Percentiles rank a stretch among this genome's conserved stretches.
These are phyloP conservation scores for Amphipoea lucens DNA, from an alignment of 2,888 invertebrate species.

Conservation along the genomic window DNA sequence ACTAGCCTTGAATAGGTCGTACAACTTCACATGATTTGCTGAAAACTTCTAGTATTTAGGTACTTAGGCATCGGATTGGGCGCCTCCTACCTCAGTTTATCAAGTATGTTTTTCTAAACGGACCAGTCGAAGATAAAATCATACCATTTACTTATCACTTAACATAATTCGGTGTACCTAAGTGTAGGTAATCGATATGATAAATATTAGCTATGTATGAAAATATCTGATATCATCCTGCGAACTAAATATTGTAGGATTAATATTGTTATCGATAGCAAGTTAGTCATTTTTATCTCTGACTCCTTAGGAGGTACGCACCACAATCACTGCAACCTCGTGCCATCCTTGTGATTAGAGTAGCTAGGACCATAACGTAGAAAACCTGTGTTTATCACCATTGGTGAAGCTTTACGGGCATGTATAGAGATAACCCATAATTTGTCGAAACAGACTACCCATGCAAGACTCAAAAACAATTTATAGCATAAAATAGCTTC, in stretches of 20 bases:
- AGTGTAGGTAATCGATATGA: slow-evolving; percentile 4
- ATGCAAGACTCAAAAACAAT: neutral
- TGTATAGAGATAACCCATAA: neutral
- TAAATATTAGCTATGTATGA: neutral
- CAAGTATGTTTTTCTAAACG: neutral
- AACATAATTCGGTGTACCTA: neutral
- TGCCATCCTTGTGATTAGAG: neutral
- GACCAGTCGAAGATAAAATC: neutral
- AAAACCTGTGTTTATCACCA: neutral
- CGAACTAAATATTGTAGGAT: slow-evolving; percentile 3
- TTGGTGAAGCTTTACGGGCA: neutral
- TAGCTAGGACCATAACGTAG: slow-evolving; percentile 1
- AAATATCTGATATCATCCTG: slow-evolving; percentile 13
- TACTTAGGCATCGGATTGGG: neutral
- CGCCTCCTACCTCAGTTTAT: neutral
- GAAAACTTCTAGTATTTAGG: neutral
- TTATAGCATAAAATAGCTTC: neutral
- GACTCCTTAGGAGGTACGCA: neutral
- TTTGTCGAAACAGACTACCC: neutral
- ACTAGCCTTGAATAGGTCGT: slow-evolving; percentile 13
- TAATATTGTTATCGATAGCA: slow-evolving; percentile 11
- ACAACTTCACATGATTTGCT: slow-evolving; percentile 3
- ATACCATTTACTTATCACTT: slow-evolving; percentile 1
- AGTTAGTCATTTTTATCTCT: slow-evolving; percentile 4
- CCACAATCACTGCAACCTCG: neutral